phyloP scores from a whole-genome alignment of 1,140 invertebrate species.

The Mamestra configurata region DNA sequence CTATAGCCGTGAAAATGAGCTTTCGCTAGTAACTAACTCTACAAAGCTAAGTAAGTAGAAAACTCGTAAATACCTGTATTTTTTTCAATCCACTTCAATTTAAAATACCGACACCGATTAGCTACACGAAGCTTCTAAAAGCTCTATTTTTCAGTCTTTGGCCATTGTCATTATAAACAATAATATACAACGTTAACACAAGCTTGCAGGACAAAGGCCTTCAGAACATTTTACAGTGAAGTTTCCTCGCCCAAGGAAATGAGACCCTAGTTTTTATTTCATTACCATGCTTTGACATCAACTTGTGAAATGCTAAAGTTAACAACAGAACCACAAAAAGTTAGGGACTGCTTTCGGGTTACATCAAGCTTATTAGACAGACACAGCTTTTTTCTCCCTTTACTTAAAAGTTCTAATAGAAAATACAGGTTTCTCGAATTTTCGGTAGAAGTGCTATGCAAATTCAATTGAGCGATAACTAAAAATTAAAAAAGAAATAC shows the following conservation, averaged over 20 bases:
- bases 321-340: background rate
- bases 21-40: too few species aligned
- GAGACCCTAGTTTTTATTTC: constrained; percentile 33
- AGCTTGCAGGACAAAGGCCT: background rate
- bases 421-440: background rate
- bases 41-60: too few species aligned
- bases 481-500: background rate
- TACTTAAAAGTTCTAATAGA: background rate
- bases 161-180: too few species aligned
- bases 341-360: constrained; percentile 1
- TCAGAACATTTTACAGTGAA: constrained; percentile 5
- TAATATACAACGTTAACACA: constrained; percentile 5
- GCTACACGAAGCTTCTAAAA: too few species aligned
- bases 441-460: background rate
- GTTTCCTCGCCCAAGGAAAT: constrained; percentile 3
- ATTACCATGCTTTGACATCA: constrained; percentile 32
- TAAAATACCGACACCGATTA: too few species aligned
- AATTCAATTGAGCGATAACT: too few species aligned
- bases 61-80: too few species aligned
- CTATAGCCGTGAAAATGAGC: too few species aligned
- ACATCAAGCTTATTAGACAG: background rate
- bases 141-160: too few species aligned
- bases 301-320: constrained; percentile 19
- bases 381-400: background rate
- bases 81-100: too few species aligned